These are phyloP conservation scores for Dasysyrphus tricinctus DNA, from an alignment of 2,888 invertebrate species.

Conservation along the genomic window DNA sequence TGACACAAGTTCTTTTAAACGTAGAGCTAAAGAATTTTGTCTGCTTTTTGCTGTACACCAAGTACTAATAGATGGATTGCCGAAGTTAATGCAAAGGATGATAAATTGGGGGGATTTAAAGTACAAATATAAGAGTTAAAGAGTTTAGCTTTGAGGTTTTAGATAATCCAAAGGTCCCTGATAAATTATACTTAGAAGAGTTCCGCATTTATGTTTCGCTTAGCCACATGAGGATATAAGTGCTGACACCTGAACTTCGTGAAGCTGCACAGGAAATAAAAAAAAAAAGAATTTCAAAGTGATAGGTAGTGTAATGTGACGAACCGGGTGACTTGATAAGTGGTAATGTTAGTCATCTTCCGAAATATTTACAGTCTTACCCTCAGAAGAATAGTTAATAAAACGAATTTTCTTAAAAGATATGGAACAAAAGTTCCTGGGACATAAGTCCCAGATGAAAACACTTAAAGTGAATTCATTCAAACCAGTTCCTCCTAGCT, in stretches of 20 bases:
- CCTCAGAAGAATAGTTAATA: too few species aligned
- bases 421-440: neutral
- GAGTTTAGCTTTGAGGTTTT: conserved; percentile 1
- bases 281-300: neutral
- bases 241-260: neutral
- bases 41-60: neutral
- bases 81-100: conserved; percentile 10
- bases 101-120: conserved; percentile 31
- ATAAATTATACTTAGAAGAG: neutral
- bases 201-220: conserved; percentile 13
- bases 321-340: too few species aligned
- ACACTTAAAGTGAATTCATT: neutral
- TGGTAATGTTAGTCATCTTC: too few species aligned
- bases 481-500: neutral
- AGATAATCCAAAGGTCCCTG: conserved; percentile 8
- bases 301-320: neutral
- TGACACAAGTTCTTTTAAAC: conserved; percentile 8
- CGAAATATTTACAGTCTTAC: too few species aligned
- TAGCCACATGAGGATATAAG: neutral
- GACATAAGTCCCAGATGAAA: neutral
- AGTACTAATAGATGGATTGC: neutral
- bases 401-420: too few species aligned
- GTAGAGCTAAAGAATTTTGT: conserved; percentile 3
- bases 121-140: neutral
- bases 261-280: neutral